Evolutionary conservation across 2,113 vertebrate species (phyloP).

Genomic region (Noturus placidus): DNA sequence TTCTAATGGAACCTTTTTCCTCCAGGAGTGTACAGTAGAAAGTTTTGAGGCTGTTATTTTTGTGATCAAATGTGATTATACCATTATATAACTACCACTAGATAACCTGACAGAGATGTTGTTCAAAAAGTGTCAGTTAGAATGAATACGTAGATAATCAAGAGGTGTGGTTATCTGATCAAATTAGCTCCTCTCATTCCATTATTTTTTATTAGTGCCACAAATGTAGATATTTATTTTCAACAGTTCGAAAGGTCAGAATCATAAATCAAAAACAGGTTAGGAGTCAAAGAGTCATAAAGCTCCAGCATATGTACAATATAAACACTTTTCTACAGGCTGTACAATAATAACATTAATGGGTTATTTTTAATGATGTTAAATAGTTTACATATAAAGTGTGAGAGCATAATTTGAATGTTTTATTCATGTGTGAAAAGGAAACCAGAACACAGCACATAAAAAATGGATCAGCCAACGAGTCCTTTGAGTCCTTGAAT

Average conservation of each 20-base stretch:
- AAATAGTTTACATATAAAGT: background rate
- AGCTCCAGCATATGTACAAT: background rate
- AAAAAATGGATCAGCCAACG: background rate
- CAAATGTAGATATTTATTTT: background rate
- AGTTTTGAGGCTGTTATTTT: background rate
- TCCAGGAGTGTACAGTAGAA: background rate
- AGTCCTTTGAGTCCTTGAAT: constrained; percentile 4
- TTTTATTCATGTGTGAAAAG: constrained; percentile 1
- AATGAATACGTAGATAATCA: background rate
- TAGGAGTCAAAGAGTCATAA: background rate
- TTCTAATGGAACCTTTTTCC: background rate
- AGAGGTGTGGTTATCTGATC: background rate
- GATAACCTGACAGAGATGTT: background rate
- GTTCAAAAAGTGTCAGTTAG: background rate
- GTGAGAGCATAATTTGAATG: background rate
- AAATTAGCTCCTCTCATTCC: background rate
- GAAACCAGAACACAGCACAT: background rate
- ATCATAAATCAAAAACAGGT: background rate
- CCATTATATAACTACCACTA: background rate
- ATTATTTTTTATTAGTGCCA: background rate
- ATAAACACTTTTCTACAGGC: background rate
- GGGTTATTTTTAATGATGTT: background rate
- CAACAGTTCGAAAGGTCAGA: background rate
- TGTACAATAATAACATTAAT: no score
- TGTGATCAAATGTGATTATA: background rate